phyloP scores from a whole-genome alignment of 2,888 invertebrate genomes.

The Drosophila quasianomalipes region DNA sequence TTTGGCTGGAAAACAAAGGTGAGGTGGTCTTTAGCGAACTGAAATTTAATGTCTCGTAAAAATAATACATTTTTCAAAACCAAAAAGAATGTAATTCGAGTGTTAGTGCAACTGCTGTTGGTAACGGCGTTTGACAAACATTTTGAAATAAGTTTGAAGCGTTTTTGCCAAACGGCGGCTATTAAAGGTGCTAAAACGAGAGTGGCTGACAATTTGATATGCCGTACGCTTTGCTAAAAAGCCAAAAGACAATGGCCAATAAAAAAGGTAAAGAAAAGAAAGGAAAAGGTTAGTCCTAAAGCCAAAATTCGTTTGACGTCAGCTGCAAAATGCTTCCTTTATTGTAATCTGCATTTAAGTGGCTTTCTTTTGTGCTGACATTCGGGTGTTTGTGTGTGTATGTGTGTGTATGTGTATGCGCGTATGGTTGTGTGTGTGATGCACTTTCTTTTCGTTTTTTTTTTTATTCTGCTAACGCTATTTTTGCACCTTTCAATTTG shows the following conservation, averaged over 20 bases:
- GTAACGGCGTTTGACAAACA: conserved; percentile 48
- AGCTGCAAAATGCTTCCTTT: conserved; percentile 70
- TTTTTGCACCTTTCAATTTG: conserved; percentile 70
- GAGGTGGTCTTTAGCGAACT: not conserved
- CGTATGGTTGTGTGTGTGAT: conserved; percentile 22
- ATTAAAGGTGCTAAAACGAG: conserved; percentile 64
- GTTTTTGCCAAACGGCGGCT: conserved; percentile 60
- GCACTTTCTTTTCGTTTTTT: conserved; percentile 4
- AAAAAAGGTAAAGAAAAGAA: conserved; percentile 27
- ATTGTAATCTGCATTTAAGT: conserved; percentile 80
- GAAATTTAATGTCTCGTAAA: not conserved
- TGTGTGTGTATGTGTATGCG: not conserved
- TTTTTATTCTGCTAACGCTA: conserved; percentile 12
- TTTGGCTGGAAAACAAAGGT: not conserved
- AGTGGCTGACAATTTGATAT: conserved; percentile 60
- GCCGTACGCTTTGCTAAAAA: conserved; percentile 42
- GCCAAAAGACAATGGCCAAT: conserved; percentile 58
- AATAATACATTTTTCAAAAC: not conserved
- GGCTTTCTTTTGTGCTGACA: conserved; percentile 72
- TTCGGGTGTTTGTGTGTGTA: conserved; percentile 11
- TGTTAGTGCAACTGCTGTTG: conserved; percentile 25
- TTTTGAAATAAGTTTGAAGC: conserved; percentile 64
- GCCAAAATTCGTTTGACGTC: conserved; percentile 61
- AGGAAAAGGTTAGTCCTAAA: conserved; percentile 32
- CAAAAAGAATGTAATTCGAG: not conserved